A percentile compares a stretch with the other conserved stretches of the same genome.
phyloP scores from a whole-genome alignment of 1,140 invertebrate genomes.

The Drosophila nebulosa region DNA sequence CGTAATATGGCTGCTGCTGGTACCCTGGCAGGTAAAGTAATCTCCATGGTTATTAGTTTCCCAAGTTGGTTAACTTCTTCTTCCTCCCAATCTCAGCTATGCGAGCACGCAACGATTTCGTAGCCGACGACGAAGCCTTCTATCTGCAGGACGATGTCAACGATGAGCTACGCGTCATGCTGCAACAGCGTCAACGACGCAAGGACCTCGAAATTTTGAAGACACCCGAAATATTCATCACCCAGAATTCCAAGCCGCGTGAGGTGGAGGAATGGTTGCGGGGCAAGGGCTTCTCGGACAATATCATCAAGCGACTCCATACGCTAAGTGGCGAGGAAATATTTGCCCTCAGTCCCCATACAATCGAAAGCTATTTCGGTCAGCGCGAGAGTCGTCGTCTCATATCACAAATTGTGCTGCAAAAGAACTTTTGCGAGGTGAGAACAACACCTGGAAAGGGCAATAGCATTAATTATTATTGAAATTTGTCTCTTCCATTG shows the following conservation, averaged over 20 bases:
- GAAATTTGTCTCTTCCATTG: neutral
- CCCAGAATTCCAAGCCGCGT: constrained; percentile 83
- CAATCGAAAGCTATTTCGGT: constrained; percentile 87
- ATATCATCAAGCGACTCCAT: constrained; percentile 84
- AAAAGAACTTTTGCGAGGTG: constrained; percentile 89
- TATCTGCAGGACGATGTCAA: constrained; percentile 83
- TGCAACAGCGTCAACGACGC: constrained; percentile 83
- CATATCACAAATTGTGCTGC: constrained; percentile 88
- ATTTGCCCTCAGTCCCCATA: constrained; percentile 84
- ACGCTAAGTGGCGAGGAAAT: constrained; percentile 87
- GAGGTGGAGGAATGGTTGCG: constrained; percentile 90
- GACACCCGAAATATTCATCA: constrained; percentile 88
- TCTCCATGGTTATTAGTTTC: neutral
- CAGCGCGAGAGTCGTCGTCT: constrained; percentile 87
- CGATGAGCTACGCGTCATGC: constrained; percentile 86
- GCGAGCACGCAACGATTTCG: constrained; percentile 66
- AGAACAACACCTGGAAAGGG: constrained; percentile 47
- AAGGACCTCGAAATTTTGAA: constrained; percentile 85
- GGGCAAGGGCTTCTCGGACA: constrained; percentile 87
- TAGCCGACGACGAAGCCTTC: constrained; percentile 53
- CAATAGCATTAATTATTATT: neutral
- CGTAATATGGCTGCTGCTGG: constrained; percentile 57
- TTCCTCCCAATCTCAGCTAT: constrained; percentile 52
- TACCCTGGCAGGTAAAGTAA: constrained; percentile 46
- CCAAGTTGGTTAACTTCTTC: too few species aligned